Evolutionary conservation across 2,888 invertebrate genomes (phyloP).

Genomic region (Pimpla rufipes): DNA sequence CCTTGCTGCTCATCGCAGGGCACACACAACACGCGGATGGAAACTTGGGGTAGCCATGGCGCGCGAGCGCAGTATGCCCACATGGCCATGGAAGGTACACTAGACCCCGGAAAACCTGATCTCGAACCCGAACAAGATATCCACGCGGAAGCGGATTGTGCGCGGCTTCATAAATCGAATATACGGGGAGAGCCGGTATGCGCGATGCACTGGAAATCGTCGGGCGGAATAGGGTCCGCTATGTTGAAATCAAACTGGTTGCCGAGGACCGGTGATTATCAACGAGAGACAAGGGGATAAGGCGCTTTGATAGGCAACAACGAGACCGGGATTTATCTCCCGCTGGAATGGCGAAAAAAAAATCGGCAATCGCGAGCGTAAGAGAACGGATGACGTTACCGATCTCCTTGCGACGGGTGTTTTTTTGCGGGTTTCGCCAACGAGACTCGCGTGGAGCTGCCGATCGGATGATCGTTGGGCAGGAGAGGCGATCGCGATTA

Average conservation of each 20-base stretch:
- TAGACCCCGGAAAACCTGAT: conserved; percentile 64
- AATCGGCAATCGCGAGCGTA: conserved; percentile 20
- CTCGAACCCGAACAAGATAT: conserved; percentile 66
- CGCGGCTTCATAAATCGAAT: conserved; percentile 59
- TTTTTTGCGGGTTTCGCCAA: conserved; percentile 15
- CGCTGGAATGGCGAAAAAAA: neutral
- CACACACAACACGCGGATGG: neutral
- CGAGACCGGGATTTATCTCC: conserved; percentile 31
- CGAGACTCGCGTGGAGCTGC: conserved; percentile 13
- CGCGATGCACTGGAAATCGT: neutral
- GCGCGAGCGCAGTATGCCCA: neutral
- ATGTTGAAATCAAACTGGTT: conserved; percentile 59
- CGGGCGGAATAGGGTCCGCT: conserved; percentile 39
- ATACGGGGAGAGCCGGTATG: conserved; percentile 45
- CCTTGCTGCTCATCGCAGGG: conserved; percentile 11
- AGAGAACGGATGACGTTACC: conserved; percentile 12
- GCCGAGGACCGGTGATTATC: conserved; percentile 48
- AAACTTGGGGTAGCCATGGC: conserved; percentile 18
- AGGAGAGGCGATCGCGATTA: too few species aligned
- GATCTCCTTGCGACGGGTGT: neutral
- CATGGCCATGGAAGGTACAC: conserved; percentile 9
- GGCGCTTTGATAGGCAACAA: conserved; percentile 45
- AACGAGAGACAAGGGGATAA: conserved; percentile 41
- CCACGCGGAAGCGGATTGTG: conserved; percentile 62
- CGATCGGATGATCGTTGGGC: too few species aligned